Evolutionary conservation across 2,113 vertebrate species (phyloP).

Genomic region (Bambusicola thoracicus): DNA sequence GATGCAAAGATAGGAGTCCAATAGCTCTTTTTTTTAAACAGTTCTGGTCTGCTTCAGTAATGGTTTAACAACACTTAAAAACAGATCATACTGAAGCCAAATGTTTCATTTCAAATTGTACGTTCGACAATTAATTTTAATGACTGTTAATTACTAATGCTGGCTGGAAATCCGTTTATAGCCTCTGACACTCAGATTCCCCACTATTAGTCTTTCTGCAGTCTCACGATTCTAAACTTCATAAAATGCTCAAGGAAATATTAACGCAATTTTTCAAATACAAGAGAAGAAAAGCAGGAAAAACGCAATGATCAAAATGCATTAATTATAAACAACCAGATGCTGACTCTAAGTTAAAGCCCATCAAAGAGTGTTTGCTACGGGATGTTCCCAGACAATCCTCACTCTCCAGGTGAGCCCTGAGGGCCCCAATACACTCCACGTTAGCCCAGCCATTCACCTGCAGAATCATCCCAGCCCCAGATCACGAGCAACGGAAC

Average conservation of each 20-base stretch:
- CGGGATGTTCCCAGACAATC: neutral
- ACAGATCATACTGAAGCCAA: slow-evolving; percentile 61
- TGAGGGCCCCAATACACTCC: neutral
- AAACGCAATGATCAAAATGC: slow-evolving; percentile 1
- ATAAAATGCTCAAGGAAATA: slow-evolving; percentile 12
- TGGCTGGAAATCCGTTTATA: slow-evolving; percentile 61
- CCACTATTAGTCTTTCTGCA: slow-evolving; percentile 47
- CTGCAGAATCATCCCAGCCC: neutral
- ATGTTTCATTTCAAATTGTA: slow-evolving; percentile 64
- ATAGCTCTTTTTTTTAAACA: slow-evolving; percentile 24
- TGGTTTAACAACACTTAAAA: slow-evolving; percentile 64
- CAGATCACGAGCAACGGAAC: neutral
- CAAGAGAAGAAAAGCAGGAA: neutral
- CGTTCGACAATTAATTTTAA: slow-evolving; percentile 73
- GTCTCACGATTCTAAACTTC: slow-evolving; percentile 29
- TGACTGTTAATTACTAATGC: slow-evolving; percentile 70
- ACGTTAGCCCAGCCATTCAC: neutral
- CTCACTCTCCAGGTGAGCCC: slow-evolving; percentile 1
- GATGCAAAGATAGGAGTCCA: neutral
- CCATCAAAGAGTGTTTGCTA: neutral
- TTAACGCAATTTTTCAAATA: neutral
- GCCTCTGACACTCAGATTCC: slow-evolving; percentile 19
- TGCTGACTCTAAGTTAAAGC: neutral
- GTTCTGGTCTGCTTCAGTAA: slow-evolving; percentile 49
- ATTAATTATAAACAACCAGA: slow-evolving; percentile 26